These are phyloP conservation scores for Drosophila kanekoi DNA, from an alignment of 2,888 invertebrate genomes.

Conservation along the genomic window DNA sequence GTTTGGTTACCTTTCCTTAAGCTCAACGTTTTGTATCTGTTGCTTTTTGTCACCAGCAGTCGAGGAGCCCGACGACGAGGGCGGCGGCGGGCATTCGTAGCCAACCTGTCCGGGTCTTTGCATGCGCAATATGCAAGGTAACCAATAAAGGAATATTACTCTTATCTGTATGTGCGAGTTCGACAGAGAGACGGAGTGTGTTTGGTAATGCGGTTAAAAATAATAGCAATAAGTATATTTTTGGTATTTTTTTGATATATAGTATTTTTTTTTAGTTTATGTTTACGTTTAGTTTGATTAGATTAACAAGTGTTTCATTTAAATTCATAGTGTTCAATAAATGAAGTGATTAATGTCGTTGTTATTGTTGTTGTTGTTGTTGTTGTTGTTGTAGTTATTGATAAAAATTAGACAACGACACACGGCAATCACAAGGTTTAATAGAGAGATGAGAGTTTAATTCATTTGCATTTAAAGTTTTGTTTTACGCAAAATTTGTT, in stretches of 20 bases:
- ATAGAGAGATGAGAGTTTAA: constrained; percentile 16
- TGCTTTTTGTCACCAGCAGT: constrained; percentile 86
- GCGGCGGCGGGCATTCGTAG: constrained; percentile 86
- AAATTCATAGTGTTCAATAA: constrained; percentile 1
- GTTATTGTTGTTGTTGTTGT: constrained; percentile 33
- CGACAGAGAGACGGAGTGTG: constrained; percentile 80
- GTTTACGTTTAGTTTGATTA: constrained; percentile 37
- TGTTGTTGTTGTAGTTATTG: constrained; percentile 28
- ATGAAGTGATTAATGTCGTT: constrained; percentile 21
- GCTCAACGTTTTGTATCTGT: constrained; percentile 92
- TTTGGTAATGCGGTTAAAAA: constrained; percentile 77
- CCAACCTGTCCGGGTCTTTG: constrained; percentile 89
- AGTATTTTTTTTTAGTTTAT: constrained; percentile 49
- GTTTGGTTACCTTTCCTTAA: constrained; percentile 89
- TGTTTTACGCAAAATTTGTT: constrained; percentile 32
- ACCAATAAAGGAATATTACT: constrained; percentile 97
- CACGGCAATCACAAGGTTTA: constrained; percentile 28
- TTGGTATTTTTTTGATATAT: constrained; percentile 34
- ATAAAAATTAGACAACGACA: constrained; percentile 13
- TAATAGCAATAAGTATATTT: constrained; percentile 74
- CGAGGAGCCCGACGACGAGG: constrained; percentile 87
- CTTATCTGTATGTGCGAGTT: constrained; percentile 88
- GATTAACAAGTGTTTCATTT: constrained; percentile 13
- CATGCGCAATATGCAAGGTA: constrained; percentile 99
- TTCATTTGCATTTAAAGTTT: constrained; percentile 28